Evolutionary conservation across 2,888 invertebrate genomes (phyloP).

Genomic region (Apantesis nais): DNA sequence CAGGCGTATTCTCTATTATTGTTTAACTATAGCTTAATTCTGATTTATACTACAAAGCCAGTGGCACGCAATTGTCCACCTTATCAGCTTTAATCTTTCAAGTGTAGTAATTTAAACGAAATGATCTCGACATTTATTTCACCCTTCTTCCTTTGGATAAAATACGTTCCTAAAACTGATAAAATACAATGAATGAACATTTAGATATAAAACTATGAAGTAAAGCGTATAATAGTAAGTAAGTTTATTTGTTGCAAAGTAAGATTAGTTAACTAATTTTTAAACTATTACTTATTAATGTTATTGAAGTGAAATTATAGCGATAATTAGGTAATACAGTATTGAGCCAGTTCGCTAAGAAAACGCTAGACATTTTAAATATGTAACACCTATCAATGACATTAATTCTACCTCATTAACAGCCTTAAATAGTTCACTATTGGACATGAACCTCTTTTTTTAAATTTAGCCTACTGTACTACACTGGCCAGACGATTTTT

Average conservation of each 20-base stretch:
- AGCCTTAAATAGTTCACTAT: too few relatives aligned
- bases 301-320: too few relatives aligned
- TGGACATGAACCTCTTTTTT: too few relatives aligned
- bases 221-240: background rate
- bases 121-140: background rate
- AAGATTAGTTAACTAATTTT: background rate
- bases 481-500: too few relatives aligned
- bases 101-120: background rate
- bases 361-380: too few relatives aligned
- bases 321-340: too few relatives aligned
- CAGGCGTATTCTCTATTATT: background rate
- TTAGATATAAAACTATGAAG: background rate
- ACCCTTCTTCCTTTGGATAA: background rate
- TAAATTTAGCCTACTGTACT: too few relatives aligned
- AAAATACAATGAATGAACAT: background rate
- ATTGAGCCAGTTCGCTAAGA: too few relatives aligned
- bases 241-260: background rate
- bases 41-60: background rate
- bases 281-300: background rate
- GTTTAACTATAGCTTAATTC: background rate
- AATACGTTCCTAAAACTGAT: background rate
- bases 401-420: too few relatives aligned
- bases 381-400: too few relatives aligned
- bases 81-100: conserved; percentile 1
- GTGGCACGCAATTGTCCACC: background rate